Base-by-base conservation (phyloP, 2,113 vertebrate species). In the Pelecanoides urinatrix region DNA sequence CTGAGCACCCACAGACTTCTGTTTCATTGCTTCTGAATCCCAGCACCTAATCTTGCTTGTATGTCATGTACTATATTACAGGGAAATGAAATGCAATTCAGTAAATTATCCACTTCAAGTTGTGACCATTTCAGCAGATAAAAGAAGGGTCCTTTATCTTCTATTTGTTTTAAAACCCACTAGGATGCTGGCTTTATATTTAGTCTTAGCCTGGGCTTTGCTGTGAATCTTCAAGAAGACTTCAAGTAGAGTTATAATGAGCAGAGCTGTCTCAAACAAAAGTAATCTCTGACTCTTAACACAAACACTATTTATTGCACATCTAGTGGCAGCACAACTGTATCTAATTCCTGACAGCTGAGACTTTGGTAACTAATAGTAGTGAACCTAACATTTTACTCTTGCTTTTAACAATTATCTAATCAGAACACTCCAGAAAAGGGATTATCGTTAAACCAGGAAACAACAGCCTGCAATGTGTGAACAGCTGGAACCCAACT, bases 221-320 rank as follows among this genome's bases (percentile, higher is more conserved):
- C 76, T 72, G 29, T 77, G 90, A 91, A 85, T 94, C 74, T 96
- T 94, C 90, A 92, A 93, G 91, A 94, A 95, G 95, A 71, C 81
- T 92, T 97, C 94, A 90, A 94, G 89, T 86, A 94, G 86, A 96
- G 70, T 63, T 95, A 92, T 96, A 96, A 97, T 95, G 79, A 97
- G 89, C 58, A 81, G 55, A 95, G 91, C 75, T 92, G 91, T 90
- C 92, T 94, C 2, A 22, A 95, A 81, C 77, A 94, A 78, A 96
- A 96, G 80, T 94, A 96, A 96, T 97, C 73, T 94, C 73, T 81
- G 90, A 85, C 86, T 97, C 86, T 89, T 91, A 95, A 89, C 80
- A 78, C 40, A 91, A 97, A 96, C 66, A 88, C 40, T 81, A 74
- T 96, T 97, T 97, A 93, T 87, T 96, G 76, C 75, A 76, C 61